A percentile compares a stretch with the other conserved stretches of the same genome.
These are phyloP conservation scores for Nymphalis io DNA, from an alignment of 1,140 invertebrate genomes.

Conservation along the genomic window DNA sequence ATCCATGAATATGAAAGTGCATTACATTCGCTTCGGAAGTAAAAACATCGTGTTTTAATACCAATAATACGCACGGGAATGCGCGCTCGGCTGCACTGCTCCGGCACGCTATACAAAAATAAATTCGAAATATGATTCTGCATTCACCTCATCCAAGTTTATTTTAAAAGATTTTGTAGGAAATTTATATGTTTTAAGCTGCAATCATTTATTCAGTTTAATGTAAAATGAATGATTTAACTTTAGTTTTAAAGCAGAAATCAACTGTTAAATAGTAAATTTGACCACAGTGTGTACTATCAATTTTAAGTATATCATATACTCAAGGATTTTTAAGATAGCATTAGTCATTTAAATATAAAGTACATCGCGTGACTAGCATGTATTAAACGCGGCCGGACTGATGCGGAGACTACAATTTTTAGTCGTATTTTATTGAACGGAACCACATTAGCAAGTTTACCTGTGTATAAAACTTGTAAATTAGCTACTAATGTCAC, in stretches of 20 bases:
- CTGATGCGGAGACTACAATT: constrained; percentile 46
- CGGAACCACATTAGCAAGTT: constrained; percentile 42
- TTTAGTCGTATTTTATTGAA: constrained; percentile 44
- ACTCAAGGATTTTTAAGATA: constrained; percentile 8
- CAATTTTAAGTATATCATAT: neutral
- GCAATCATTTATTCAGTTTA: constrained; percentile 12
- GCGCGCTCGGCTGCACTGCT: constrained; percentile 22
- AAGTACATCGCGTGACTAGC: constrained; percentile 40
- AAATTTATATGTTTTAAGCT: constrained; percentile 27
- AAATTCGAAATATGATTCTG: constrained; percentile 39
- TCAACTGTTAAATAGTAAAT: too few species aligned
- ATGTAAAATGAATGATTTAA: neutral
- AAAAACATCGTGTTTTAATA: constrained; percentile 60
- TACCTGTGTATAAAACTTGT: constrained; percentile 37
- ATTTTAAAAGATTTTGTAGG: constrained; percentile 31
- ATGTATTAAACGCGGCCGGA: constrained; percentile 38
- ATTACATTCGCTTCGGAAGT: constrained; percentile 55
- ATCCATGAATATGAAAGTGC: constrained; percentile 60
- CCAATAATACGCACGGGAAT: constrained; percentile 48
- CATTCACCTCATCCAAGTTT: constrained; percentile 34
- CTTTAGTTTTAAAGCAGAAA: neutral
- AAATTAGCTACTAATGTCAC: constrained; percentile 36
- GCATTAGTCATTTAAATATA: constrained; percentile 36
- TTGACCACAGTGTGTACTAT: too few species aligned
- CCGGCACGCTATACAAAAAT: constrained; percentile 37